Conservation (phyloP, 2,888 invertebrate genomes). For the Eumacrocentrus americanus region DNA sequence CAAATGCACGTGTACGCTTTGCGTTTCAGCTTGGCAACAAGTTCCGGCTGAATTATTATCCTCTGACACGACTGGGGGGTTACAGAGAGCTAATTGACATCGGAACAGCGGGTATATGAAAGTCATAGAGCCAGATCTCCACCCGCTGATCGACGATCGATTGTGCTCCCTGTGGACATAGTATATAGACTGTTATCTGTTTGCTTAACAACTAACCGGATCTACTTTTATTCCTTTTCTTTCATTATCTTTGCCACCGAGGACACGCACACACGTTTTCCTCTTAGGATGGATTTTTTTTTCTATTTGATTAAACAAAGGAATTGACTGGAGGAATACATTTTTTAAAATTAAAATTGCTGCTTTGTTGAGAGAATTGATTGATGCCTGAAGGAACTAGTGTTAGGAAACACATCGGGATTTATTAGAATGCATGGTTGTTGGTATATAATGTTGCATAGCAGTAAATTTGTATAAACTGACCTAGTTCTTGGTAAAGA, state of each 20-base stretch:
- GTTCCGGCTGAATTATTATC: constrained; percentile 21
- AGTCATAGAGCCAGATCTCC: constrained; percentile 6
- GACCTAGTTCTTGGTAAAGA: too few relatives aligned
- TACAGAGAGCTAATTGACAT: constrained; percentile 25
- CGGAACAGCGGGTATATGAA: too few relatives aligned
- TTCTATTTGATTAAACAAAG: neutral
- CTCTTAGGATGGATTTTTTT: neutral
- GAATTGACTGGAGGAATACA: neutral
- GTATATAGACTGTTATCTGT: constrained; percentile 14
- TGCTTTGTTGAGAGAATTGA: neutral
- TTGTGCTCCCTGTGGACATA: constrained; percentile 8
- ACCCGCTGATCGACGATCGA: constrained; percentile 22
- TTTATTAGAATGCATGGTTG: too few relatives aligned
- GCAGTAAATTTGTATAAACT: too few relatives aligned
- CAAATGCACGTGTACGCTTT: neutral
- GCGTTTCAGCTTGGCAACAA: neutral
- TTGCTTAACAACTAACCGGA: constrained; percentile 22
- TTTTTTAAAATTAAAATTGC: neutral
- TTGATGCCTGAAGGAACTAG: too few relatives aligned
- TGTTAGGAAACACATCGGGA: too few relatives aligned
- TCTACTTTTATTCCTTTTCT: constrained; percentile 24
- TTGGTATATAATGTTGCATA: too few relatives aligned
- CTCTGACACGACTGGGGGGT: neutral
- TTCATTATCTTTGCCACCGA: constrained; percentile 12
- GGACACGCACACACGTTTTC: constrained; percentile 22